phyloP scores from a whole-genome alignment of 2,888 invertebrate species.

The Eledona agricola region DNA sequence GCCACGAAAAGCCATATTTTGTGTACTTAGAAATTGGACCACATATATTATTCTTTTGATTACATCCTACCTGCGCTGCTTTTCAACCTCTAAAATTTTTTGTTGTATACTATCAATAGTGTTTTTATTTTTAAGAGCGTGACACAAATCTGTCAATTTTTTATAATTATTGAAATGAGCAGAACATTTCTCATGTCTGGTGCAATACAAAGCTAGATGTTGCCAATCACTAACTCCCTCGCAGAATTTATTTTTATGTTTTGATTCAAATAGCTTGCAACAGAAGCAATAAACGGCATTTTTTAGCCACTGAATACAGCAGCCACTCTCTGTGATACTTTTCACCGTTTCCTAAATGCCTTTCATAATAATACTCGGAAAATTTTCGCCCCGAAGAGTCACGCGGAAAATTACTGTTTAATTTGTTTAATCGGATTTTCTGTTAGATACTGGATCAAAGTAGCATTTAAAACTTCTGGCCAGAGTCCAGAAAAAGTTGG shows the following conservation, averaged over 20 bases:
- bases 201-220: conserved; percentile 34
- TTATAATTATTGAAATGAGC: conserved; percentile 33
- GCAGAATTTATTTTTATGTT: conserved; percentile 24
- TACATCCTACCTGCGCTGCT: conserved; percentile 37
- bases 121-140: conserved; percentile 32
- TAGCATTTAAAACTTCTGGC: conserved; percentile 40
- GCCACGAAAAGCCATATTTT: no score
- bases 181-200: conserved; percentile 34
- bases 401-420: conserved; percentile 40
- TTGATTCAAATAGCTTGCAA: conserved; percentile 34
- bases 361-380: conserved; percentile 28
- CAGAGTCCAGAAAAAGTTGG: conserved; percentile 41
- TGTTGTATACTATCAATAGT: conserved; percentile 34
- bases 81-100: conserved; percentile 37
- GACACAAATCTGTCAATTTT: conserved; percentile 31
- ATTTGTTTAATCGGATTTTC: conserved; percentile 40
- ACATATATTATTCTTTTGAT: conserved; percentile 39
- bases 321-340: conserved; percentile 37
- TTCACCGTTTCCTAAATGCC: conserved; percentile 36
- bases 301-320: conserved; percentile 34
- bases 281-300: conserved; percentile 33
- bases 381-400: conserved; percentile 37
- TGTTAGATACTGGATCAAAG: conserved; percentile 38
- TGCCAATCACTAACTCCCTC: conserved; percentile 34
- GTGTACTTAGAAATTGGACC: conserved; percentile 36